These are phyloP conservation scores for Larimichthys crocea DNA, from an alignment of 2,113 vertebrate species.

Conservation along the genomic window DNA sequence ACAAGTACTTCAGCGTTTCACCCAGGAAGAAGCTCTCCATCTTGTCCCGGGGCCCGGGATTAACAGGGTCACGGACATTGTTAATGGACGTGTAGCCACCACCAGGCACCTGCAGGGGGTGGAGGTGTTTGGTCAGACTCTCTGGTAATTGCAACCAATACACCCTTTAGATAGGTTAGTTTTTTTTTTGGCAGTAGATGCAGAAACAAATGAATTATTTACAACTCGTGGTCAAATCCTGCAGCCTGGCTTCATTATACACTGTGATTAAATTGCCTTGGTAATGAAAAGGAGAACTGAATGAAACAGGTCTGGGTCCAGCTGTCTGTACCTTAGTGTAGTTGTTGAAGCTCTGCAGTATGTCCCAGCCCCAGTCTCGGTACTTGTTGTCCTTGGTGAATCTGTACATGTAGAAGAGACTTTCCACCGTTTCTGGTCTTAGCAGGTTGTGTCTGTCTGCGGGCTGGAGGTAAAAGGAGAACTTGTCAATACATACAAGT, in stretches of 20 bases:
- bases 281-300: background rate
- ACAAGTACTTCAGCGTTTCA: constrained; percentile 97
- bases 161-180: too few relatives aligned
- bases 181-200: too few relatives aligned
- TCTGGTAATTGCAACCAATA: background rate
- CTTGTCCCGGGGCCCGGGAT: constrained; percentile 93
- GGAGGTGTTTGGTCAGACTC: background rate
- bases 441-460: constrained; percentile 90
- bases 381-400: constrained; percentile 89
- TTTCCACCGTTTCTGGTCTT: constrained; percentile 89
- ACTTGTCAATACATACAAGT: background rate
- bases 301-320: too few relatives aligned
- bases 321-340: constrained; percentile 87
- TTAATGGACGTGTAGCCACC: constrained; percentile 96
- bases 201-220: background rate
- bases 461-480: constrained; percentile 69
- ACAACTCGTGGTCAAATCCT: background rate
- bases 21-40: constrained; percentile 99
- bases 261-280: background rate
- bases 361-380: constrained; percentile 96
- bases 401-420: constrained; percentile 90
- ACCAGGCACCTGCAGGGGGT: constrained; percentile 84
- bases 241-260: background rate
- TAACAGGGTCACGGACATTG: constrained; percentile 89
- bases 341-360: constrained; percentile 93